Conservation (phyloP, 2,797 vertebrate genomes). For the Enteromius viviparus region DNA sequence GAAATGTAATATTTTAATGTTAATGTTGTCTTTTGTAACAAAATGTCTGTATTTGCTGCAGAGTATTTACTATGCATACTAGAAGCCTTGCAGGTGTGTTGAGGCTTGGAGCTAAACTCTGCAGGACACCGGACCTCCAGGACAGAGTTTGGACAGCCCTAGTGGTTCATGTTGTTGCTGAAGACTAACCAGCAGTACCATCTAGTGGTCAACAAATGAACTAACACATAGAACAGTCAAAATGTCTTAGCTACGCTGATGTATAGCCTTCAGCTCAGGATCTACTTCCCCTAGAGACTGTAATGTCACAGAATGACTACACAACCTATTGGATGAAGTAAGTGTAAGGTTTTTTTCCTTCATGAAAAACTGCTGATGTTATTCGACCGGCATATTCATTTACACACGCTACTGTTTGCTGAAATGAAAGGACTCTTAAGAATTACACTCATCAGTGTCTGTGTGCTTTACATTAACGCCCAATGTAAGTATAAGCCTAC, state of each 20-base stretch:
- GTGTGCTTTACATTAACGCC: neutral
- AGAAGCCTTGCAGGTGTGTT: no score
- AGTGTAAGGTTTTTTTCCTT: neutral
- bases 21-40: neutral
- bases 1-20: neutral
- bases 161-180: neutral
- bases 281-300: neutral
- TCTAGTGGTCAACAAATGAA: neutral
- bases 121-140: no score
- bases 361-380: neutral
- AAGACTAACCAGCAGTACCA: neutral
- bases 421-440: conserved; percentile 14
- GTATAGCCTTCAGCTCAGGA: neutral
- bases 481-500: conserved; percentile 6
- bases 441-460: neutral
- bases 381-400: neutral
- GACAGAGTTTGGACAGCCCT: no score
- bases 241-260: neutral
- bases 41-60: no score
- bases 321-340: neutral
- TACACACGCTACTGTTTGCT: neutral
- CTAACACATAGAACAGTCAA: neutral
- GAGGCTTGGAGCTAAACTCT: no score
- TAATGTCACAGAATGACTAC: neutral
- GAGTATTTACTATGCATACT: no score